Percentiles rank a stretch among this genome's conserved stretches.
Evolutionary conservation across 2,797 vertebrate species (phyloP).

Genomic region (Acridotheres tristis): DNA sequence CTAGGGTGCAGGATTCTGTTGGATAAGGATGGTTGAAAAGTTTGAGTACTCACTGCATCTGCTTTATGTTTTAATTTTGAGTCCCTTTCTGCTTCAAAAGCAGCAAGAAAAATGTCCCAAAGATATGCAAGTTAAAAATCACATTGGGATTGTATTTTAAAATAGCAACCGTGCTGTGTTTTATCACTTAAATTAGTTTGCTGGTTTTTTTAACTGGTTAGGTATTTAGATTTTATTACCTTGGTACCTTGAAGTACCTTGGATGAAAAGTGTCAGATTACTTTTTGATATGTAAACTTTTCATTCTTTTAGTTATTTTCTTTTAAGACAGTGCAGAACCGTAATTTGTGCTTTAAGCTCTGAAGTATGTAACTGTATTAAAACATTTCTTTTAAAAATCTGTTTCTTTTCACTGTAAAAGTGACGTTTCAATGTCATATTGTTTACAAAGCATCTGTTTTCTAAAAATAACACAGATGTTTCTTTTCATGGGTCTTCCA

Average conservation of each 20-base stretch:
- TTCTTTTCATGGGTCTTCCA: background rate
- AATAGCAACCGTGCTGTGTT: background rate
- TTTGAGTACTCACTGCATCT: background rate
- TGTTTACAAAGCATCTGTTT: background rate
- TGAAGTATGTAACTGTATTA: background rate
- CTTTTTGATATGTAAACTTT: slow-evolving; percentile 10
- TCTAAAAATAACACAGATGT: background rate
- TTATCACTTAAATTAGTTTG: slow-evolving; percentile 32
- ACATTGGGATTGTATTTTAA: background rate
- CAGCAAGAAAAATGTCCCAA: background rate
- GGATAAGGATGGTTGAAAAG: background rate
- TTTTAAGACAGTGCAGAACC: background rate
- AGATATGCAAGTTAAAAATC: background rate
- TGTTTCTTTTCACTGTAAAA: slow-evolving; percentile 22
- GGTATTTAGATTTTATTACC: slow-evolving; percentile 36
- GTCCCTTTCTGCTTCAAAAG: slow-evolving; percentile 12
- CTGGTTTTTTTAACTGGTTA: background rate
- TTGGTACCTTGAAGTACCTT: background rate
- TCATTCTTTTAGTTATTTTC: slow-evolving; percentile 32
- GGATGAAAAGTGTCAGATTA: slow-evolving; percentile 17
- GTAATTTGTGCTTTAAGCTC: background rate
- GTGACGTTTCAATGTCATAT: background rate
- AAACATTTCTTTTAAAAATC: background rate
- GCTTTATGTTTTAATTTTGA: background rate
- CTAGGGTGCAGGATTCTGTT: background rate